Evolutionary conservation across 2,113 vertebrate genomes (phyloP).

Genomic region (Felis chaus): DNA sequence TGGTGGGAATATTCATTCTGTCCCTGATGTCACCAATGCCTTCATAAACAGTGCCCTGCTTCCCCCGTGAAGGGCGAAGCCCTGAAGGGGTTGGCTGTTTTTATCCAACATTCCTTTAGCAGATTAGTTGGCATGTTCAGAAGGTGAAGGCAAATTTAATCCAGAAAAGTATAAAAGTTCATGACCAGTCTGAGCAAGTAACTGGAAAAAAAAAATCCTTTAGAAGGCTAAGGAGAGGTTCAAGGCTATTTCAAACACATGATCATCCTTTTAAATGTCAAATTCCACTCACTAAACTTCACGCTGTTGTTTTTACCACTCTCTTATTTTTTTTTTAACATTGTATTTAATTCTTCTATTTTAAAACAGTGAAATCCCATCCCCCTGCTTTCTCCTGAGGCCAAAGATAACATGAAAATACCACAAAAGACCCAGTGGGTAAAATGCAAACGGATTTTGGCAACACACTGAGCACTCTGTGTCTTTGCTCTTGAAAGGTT

Average conservation of each 20-base stretch:
- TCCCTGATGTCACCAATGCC: slow-evolving; percentile 25
- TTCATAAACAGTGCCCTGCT: slow-evolving; percentile 40
- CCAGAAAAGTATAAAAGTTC: slow-evolving; percentile 65
- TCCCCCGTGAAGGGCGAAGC: neutral
- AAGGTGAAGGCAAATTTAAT: slow-evolving; percentile 74
- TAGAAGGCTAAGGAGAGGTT: slow-evolving; percentile 68
- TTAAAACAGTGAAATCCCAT: slow-evolving; percentile 72
- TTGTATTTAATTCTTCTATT: slow-evolving; percentile 77
- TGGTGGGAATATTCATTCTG: neutral
- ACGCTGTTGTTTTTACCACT: slow-evolving; percentile 76
- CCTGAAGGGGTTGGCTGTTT: slow-evolving; percentile 66
- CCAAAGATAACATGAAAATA: slow-evolving; percentile 69
- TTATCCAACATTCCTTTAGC: slow-evolving; percentile 71
- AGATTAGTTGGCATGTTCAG: slow-evolving; percentile 72
- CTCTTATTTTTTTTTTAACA: slow-evolving; percentile 65
- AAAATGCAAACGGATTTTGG: slow-evolving; percentile 44
- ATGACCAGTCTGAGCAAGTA: slow-evolving; percentile 74
- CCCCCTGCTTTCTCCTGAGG: slow-evolving; percentile 57
- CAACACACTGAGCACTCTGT: neutral
- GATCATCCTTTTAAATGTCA: slow-evolving; percentile 77
- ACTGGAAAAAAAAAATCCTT: slow-evolving; percentile 43
- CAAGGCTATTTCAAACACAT: slow-evolving; percentile 67
- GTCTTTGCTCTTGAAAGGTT: slow-evolving; percentile 32
- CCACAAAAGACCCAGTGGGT: slow-evolving; percentile 58
- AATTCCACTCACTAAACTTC: slow-evolving; percentile 69